Evolutionary conservation across 2,113 vertebrate species (phyloP).

Genomic region (Cyprinodon tularosa): DNA sequence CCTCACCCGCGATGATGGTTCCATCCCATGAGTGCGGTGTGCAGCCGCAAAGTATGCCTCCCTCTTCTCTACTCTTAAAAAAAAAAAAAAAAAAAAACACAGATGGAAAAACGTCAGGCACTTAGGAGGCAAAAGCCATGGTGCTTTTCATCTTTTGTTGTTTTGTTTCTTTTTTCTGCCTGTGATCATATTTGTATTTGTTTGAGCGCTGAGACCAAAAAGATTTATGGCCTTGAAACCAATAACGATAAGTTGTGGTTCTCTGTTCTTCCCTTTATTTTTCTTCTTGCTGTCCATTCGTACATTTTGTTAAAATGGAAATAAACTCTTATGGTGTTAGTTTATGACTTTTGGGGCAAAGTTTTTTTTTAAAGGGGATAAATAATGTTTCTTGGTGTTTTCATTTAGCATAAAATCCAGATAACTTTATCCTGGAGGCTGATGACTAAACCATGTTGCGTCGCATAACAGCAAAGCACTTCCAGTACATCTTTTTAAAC

Average conservation of each 20-base stretch:
- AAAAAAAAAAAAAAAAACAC: conserved; percentile 68
- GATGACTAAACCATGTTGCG: neutral
- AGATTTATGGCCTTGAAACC: conserved; percentile 72
- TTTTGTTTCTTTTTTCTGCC: conserved; percentile 54
- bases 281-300: conserved; percentile 31
- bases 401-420: neutral
- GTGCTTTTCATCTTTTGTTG: conserved; percentile 61
- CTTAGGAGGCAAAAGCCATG: conserved; percentile 69
- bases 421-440: neutral
- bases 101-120: conserved; percentile 73
- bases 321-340: neutral
- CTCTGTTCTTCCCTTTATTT: conserved; percentile 31
- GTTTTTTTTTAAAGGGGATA: neutral
- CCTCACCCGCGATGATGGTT: conserved; percentile 57
- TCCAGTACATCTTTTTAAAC: neutral
- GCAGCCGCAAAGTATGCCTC: conserved; percentile 45
- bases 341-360: neutral
- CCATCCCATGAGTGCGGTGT: conserved; percentile 50
- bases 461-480: neutral
- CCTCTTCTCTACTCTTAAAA: conserved; percentile 64
- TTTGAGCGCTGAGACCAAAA: conserved; percentile 65
- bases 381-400: neutral
- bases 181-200: conserved; percentile 80
- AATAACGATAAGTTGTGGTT: conserved; percentile 70
- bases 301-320: conserved; percentile 40